Percentiles rank a stretch among this genome's conserved stretches.
Conservation (phyloP, 2,888 invertebrate genomes). For the Conus canariensis region DNA sequence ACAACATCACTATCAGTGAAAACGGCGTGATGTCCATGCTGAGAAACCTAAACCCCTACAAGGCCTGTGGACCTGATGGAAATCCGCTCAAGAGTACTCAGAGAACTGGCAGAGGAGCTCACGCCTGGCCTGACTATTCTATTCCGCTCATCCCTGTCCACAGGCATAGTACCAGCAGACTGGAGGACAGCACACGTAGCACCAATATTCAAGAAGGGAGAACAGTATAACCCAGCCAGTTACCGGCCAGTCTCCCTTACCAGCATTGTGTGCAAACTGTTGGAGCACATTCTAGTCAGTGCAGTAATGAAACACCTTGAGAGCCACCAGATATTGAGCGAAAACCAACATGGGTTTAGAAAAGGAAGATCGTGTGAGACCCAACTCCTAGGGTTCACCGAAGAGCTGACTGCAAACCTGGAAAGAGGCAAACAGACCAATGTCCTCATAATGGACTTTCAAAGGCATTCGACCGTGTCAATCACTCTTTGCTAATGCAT, state of each 20-base stretch:
- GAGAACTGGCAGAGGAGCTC: conserved; percentile 1
- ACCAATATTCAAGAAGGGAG: conserved; percentile 32
- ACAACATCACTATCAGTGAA: neutral
- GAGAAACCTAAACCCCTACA: neutral
- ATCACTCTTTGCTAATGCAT: no score
- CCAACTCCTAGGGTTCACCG: no score
- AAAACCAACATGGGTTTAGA: neutral
- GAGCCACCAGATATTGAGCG: neutral
- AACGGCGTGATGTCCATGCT: neutral
- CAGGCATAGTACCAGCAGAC: conserved; percentile 24
- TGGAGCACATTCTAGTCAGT: conserved; percentile 15
- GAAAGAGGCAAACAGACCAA: no score
- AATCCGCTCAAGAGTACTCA: neutral
- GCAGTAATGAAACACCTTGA: conserved; percentile 20
- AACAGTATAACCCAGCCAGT: neutral
- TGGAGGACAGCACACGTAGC: conserved; percentile 25
- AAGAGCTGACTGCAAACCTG: no score
- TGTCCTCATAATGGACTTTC: no score
- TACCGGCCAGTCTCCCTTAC: neutral
- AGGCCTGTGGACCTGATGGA: neutral
- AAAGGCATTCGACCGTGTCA: no score
- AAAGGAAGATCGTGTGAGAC: neutral
- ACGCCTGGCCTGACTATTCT: neutral
- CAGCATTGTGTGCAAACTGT: neutral
- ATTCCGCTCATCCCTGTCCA: neutral